These are phyloP conservation scores for Drosophila fulvimacula DNA, from an alignment of 2,888 invertebrate genomes.

Conservation along the genomic window DNA sequence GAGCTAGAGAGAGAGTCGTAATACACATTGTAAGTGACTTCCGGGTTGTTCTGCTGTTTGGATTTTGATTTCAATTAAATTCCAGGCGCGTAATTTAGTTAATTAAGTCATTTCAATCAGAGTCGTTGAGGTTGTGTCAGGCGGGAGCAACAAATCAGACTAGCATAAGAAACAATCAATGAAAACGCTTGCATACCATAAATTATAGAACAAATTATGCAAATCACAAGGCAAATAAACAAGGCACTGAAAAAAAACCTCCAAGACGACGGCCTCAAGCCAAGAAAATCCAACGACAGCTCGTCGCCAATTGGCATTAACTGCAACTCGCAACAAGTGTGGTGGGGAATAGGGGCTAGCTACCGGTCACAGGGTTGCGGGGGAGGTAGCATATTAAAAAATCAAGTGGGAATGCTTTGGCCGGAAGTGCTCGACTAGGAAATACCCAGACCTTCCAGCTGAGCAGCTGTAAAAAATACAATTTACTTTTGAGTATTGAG, in stretches of 20 bases:
- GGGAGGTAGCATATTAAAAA: conserved; percentile 22
- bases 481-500: not conserved
- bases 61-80: conserved; percentile 72
- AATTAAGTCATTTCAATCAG: conserved; percentile 83
- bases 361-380: not conserved
- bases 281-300: conserved; percentile 50
- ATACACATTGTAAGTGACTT: conserved; percentile 21
- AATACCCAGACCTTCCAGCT: not conserved
- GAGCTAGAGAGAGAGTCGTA: not conserved
- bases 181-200: conserved; percentile 74
- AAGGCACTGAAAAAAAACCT: conserved; percentile 42
- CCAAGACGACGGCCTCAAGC: conserved; percentile 55
- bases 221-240: conserved; percentile 75
- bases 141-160: conserved; percentile 49
- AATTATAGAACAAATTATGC: conserved; percentile 82
- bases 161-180: conserved; percentile 62
- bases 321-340: conserved; percentile 54
- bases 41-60: conserved; percentile 36
- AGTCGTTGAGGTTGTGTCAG: conserved; percentile 33
- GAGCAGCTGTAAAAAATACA: not conserved
- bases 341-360: not conserved
- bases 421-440: not conserved
- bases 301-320: conserved; percentile 77
- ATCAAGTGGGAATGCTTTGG: not conserved
- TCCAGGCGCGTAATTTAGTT: conserved; percentile 84